These are phyloP conservation scores for Polypedilum vanderplanki DNA, from an alignment of 1,140 invertebrate species.

Conservation along the genomic window DNA sequence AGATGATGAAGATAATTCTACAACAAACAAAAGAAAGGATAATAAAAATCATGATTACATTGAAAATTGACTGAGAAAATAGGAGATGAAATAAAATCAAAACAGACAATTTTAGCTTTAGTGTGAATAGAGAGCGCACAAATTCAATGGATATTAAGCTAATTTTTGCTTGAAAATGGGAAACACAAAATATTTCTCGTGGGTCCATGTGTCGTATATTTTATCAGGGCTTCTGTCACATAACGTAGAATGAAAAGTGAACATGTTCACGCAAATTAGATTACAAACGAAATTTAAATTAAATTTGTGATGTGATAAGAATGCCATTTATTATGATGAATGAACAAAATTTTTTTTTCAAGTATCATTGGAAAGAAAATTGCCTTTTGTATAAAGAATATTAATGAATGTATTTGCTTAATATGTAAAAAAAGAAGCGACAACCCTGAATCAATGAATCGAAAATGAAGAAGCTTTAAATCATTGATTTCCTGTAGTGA, in stretches of 20 bases:
- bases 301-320: neutral
- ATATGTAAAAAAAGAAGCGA: neutral
- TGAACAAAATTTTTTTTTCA: too few species aligned
- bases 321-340: neutral
- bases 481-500: neutral
- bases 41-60: too few species aligned
- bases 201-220: neutral
- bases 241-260: too few species aligned
- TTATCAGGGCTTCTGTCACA: neutral
- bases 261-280: too few species aligned
- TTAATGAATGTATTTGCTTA: too few species aligned
- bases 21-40: neutral
- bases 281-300: neutral
- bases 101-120: neutral
- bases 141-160: conserved; percentile 4
- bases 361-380: neutral
- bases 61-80: neutral
- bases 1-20: neutral
- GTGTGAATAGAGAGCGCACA: neutral
- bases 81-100: conserved; percentile 13
- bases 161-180: conserved; percentile 8
- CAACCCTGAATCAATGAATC: neutral
- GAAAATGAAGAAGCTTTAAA: conserved; percentile 19
- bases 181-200: neutral
- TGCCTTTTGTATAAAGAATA: neutral